Evolutionary conservation across 92 coral and sea anemone species (phyloP), one percentile per base, ranked within the genome.

Genomic region (Phymanthus crucifer): DNA sequence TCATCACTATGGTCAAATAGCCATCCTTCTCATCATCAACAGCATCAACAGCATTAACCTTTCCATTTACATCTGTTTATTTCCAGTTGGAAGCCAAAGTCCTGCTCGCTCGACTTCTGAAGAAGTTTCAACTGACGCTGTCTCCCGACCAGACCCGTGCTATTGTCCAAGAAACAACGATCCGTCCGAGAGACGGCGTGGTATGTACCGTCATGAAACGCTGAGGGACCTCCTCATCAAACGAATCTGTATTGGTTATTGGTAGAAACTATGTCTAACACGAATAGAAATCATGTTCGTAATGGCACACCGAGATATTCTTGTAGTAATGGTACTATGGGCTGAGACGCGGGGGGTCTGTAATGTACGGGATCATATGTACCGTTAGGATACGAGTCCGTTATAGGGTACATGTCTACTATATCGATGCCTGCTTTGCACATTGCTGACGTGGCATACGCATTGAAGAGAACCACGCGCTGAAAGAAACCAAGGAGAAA

Each of bases 371-470:
- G 88, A 65, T 87, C 91, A 74, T 87, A 83, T 3, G 91, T 87
- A 14, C 91, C 88, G 36, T 87, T 88, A 7, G 91, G 91, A 66
- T 87, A 87, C 34, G 91, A 81, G 77, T 87, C 91, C 67, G 91
- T 87, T 47, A 87, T 87, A n/a, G 87, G 85, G 71, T 83, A 83
- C 85, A 87, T 83, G 52, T 87, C 91, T 29, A 79, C 79, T 33
- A 87, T 64, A 32, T 78, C 87, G 40, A 87, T 83, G 3, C 88
- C 91, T 14, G 91, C 91, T 78, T 87, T 52, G 64, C 91, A 87
- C 91, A 87, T 87, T 10, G 91, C 85, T 38, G 91, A 87, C 17
- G 87, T 83, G 18, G 91, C 91, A n/a, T 83, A 87, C n/a, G 87
- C 80, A 68, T 87, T 87, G 84, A 87, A 87, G 12, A 87, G 78